Evolutionary conservation across 1,140 invertebrate species (phyloP).

Genomic region (Homarus americanus): DNA sequence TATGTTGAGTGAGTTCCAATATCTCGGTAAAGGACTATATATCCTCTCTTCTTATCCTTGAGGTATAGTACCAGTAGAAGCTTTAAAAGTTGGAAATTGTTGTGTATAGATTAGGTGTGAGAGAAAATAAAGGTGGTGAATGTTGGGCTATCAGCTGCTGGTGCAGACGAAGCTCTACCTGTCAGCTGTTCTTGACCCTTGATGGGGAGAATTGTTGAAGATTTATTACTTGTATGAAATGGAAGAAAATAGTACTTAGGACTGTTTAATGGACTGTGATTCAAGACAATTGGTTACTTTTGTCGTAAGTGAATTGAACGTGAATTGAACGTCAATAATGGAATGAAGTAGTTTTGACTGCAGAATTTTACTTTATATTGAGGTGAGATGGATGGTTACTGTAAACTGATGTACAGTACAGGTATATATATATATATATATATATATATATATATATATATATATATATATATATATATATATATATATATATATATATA

Average conservation of each 20-base stretch:
- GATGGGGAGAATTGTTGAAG: background rate
- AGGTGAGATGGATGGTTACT: no score
- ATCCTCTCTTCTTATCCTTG: background rate
- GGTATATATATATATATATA: constrained; percentile 15
- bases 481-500: background rate
- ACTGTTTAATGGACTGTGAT: no score
- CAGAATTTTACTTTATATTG: no score
- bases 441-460: constrained; percentile 14
- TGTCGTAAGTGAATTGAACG: no score
- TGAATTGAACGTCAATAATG: no score
- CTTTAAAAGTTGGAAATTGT: background rate
- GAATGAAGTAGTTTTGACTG: no score
- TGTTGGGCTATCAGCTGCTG: constrained; percentile 22
- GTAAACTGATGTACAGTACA: background rate
- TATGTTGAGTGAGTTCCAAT: constrained; percentile 20
- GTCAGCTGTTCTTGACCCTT: constrained; percentile 14
- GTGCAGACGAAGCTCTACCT: constrained; percentile 31
- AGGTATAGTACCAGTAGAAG: background rate
- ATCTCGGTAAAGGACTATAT: background rate
- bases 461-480: background rate
- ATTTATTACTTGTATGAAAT: background rate
- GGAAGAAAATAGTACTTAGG: background rate
- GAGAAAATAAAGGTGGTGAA: background rate
- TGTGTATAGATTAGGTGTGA: no score
- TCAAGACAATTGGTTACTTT: no score